Evolutionary conservation across 2,888 invertebrate genomes (phyloP), one percentile per base, ranked within the genome.

Genomic region (Trissolcus japonicus): DNA sequence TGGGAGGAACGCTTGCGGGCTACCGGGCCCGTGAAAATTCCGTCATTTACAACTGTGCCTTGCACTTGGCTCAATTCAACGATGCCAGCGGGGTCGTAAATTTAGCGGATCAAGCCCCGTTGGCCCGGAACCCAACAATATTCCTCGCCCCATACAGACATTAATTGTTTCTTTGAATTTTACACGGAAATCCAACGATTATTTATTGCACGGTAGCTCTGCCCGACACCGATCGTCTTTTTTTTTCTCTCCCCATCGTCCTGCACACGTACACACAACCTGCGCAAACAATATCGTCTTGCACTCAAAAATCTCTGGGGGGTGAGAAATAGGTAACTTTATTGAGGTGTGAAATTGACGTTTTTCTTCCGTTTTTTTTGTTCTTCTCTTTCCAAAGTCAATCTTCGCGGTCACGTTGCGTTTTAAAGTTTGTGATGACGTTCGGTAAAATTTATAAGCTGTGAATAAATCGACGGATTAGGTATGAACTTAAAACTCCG

Each of bases 1-100:
- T 78, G 63, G 62, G 21, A 46, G 65, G 77, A 83, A 67, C 79
- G 73, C 79, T 46, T 85, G 83, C 62, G 84, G 84, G 79, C 81
- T 80, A 80, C 80, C 80, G 78, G 74, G 61, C 74, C 79, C 81
- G 77, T 76, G 80, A 76, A 81, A 76, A 74, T 73, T 62, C 65
- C 59, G 62, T 48, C 63, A 46, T 80, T 81, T 82, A 80, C 71
- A 55, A 73, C 76, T 11, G 35, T 9, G 56, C 66, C 78, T 66
- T 80, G 81, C 84, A 84, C 84, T 81, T 83, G 79, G 77, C 82
- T 75, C 80, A 67, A 83, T 84, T 80, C 80, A 69, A 80, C 79
- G 48, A 35, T n/a, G 46, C 59, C 40, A 19, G 1, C 14, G 50
- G 51, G 21, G 76, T 78, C 82, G 73, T 83, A 84, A 84, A 84